Percentiles rank a stretch among this genome's conserved stretches.
Conservation (phyloP, 2,888 invertebrate species). For the Thereva nobilitata region DNA sequence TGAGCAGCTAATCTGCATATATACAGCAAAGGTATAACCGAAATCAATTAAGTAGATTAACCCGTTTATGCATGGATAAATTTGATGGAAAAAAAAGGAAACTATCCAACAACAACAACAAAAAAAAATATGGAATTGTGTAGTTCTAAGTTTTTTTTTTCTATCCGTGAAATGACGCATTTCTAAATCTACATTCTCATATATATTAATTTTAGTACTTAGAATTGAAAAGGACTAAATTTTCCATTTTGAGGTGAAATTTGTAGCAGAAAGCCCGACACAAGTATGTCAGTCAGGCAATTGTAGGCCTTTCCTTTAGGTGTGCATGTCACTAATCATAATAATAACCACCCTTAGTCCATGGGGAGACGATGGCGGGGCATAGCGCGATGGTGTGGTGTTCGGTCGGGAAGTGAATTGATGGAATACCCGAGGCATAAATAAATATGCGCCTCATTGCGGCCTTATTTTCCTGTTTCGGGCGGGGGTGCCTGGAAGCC, state of each 20-base stretch:
- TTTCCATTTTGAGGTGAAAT: constrained; percentile 9
- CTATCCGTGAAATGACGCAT: too few species aligned
- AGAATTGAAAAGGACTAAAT: background rate
- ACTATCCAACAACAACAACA: too few species aligned
- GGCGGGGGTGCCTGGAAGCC: background rate
- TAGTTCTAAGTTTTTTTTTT: too few species aligned
- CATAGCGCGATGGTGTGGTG: too few species aligned
- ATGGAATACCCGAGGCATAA: constrained; percentile 23
- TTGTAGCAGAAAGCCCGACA: constrained; percentile 3
- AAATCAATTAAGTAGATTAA: too few species aligned
- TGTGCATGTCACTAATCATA: constrained; percentile 28
- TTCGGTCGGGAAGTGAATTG: background rate
- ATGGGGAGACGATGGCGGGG: background rate
- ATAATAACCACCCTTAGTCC: constrained; percentile 6
- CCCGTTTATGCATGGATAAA: too few species aligned
- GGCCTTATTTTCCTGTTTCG: constrained; percentile 6
- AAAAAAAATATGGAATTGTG: too few species aligned
- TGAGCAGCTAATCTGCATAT: too few species aligned
- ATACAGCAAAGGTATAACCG: too few species aligned
- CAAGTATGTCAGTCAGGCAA: constrained; percentile 20
- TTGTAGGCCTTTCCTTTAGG: constrained; percentile 13
- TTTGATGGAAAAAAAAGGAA: too few species aligned
- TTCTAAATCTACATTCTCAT: too few species aligned
- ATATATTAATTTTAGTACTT: constrained; percentile 13
- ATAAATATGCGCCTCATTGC: constrained; percentile 27